Evolutionary conservation across 2,797 vertebrate species (phyloP).

Genomic region (Oryzias dopingdopingensis): DNA sequence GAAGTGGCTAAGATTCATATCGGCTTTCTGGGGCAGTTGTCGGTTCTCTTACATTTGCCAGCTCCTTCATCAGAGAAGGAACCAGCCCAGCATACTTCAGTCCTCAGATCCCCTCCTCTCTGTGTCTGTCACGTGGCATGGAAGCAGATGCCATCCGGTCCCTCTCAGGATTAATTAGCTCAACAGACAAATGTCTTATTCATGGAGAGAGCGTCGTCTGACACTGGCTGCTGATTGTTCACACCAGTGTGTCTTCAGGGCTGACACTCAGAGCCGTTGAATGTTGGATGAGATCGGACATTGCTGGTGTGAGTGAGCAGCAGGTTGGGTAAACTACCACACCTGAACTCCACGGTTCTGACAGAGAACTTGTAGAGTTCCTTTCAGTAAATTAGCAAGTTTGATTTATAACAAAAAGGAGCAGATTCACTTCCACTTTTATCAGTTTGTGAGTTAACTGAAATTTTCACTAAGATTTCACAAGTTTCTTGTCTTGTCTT

Average conservation of each 20-base stretch:
- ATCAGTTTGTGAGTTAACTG: no score
- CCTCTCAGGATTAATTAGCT: constrained; percentile 77
- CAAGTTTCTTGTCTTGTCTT: no score
- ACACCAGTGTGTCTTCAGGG: constrained; percentile 54
- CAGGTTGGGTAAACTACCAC: constrained; percentile 12
- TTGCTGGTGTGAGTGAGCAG: constrained; percentile 14
- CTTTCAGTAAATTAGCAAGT: no score
- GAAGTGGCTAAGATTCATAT: constrained; percentile 22
- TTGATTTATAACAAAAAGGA: no score
- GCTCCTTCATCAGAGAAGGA: constrained; percentile 29
- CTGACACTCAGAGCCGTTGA: constrained; percentile 35
- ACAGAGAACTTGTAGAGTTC: constrained; percentile 1
- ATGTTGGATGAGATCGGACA: constrained; percentile 51
- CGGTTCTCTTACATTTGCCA: constrained; percentile 26
- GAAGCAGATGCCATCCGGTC: constrained; percentile 70
- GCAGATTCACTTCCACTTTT: no score
- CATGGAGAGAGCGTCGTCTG: constrained; percentile 59
- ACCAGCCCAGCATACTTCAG: constrained; percentile 24
- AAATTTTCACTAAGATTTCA: no score
- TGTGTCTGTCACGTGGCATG: constrained; percentile 60
- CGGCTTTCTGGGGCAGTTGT: constrained; percentile 34
- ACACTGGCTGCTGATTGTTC: constrained; percentile 66
- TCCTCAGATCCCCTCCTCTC: constrained; percentile 52
- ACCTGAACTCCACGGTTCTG: constrained; percentile 31
- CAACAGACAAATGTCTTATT: constrained; percentile 74